Conservation (phyloP, 1,140 invertebrate species). For the Campodea augens region DNA sequence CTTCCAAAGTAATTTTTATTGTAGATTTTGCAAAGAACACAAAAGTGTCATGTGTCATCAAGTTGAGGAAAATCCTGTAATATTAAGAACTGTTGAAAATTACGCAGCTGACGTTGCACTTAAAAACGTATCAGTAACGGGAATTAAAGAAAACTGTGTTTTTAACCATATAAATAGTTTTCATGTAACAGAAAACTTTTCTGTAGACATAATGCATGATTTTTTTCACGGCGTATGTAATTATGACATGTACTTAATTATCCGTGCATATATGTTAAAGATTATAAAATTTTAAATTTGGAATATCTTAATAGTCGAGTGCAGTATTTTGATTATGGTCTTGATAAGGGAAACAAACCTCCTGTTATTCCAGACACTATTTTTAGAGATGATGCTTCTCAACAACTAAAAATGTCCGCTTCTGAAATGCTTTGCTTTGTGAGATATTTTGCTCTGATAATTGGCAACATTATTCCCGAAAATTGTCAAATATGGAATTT, state of each 20-base stretch:
- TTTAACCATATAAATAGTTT: slow-evolving; percentile 12
- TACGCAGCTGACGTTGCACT: slow-evolving; percentile 8
- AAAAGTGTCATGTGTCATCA: slow-evolving; percentile 8
- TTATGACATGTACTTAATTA: slow-evolving; percentile 15
- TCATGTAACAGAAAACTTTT: slow-evolving; percentile 16
- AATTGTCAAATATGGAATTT: slow-evolving; percentile 14
- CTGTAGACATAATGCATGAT: slow-evolving; percentile 19
- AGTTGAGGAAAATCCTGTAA: slow-evolving; percentile 12
- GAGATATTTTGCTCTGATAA: slow-evolving; percentile 13
- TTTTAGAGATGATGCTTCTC: slow-evolving; percentile 12
- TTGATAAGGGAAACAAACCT: slow-evolving; percentile 15
- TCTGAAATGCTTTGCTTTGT: slow-evolving; percentile 17
- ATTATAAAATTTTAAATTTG: slow-evolving; percentile 15
- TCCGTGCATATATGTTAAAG: slow-evolving; percentile 15
- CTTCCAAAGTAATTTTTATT: slow-evolving; percentile 16
- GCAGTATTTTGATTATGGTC: slow-evolving; percentile 11
- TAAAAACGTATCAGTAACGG: slow-evolving; percentile 9
- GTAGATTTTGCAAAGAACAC: slow-evolving; percentile 16
- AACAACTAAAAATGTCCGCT: slow-evolving; percentile 14
- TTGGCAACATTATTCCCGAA: slow-evolving; percentile 15
- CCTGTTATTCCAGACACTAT: slow-evolving; percentile 10
- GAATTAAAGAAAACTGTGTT: slow-evolving; percentile 11
- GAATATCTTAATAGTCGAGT: slow-evolving; percentile 15
- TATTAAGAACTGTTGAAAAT: slow-evolving; percentile 12
- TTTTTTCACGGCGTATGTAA: slow-evolving; percentile 16